Evolutionary conservation across 1,140 invertebrate species (phyloP).

Genomic region (Drosophila auraria): DNA sequence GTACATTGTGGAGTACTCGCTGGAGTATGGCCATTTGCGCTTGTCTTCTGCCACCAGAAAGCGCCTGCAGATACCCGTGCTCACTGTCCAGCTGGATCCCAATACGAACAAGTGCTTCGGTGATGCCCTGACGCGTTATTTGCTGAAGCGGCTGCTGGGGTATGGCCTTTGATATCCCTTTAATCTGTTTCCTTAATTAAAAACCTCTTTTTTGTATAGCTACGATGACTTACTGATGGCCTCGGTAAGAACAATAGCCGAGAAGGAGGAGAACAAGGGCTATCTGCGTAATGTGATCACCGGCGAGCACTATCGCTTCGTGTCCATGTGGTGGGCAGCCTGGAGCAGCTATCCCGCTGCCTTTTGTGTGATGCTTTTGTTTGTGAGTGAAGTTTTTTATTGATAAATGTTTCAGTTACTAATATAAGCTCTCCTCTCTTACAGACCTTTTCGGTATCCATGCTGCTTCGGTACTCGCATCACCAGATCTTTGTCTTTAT

Average conservation of each 20-base stretch:
- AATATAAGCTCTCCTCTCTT: slow-evolving; percentile 12
- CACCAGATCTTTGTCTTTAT: slow-evolving; percentile 99
- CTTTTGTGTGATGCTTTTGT: slow-evolving; percentile 98
- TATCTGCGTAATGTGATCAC: slow-evolving; percentile 98
- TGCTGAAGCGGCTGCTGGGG: slow-evolving; percentile 96
- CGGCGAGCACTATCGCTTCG: slow-evolving; percentile 99
- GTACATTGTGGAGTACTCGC: slow-evolving; percentile 98
- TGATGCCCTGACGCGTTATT: slow-evolving; percentile 94
- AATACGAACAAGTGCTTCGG: slow-evolving; percentile 96
- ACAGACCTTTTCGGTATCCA: slow-evolving; percentile 99
- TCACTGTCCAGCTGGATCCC: slow-evolving; percentile 96
- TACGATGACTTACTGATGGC: slow-evolving; percentile 99
- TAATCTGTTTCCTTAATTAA: background rate
- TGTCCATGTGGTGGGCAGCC: slow-evolving; percentile 98
- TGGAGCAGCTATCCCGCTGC: slow-evolving; percentile 96
- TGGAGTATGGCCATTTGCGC: slow-evolving; percentile 98
- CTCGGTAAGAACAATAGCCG: slow-evolving; percentile 97
- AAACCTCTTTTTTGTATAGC: slow-evolving; percentile 29
- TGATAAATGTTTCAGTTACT: background rate
- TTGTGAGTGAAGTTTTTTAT: slow-evolving; percentile 93
- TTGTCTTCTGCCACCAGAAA: slow-evolving; percentile 93
- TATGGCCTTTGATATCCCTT: slow-evolving; percentile 8
- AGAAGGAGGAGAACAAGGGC: slow-evolving; percentile 98
- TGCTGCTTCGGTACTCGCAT: slow-evolving; percentile 98
- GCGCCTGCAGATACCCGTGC: slow-evolving; percentile 95